Evolutionary conservation across 2,113 vertebrate species (phyloP).

Genomic region (Atherinomorus stipes): DNA sequence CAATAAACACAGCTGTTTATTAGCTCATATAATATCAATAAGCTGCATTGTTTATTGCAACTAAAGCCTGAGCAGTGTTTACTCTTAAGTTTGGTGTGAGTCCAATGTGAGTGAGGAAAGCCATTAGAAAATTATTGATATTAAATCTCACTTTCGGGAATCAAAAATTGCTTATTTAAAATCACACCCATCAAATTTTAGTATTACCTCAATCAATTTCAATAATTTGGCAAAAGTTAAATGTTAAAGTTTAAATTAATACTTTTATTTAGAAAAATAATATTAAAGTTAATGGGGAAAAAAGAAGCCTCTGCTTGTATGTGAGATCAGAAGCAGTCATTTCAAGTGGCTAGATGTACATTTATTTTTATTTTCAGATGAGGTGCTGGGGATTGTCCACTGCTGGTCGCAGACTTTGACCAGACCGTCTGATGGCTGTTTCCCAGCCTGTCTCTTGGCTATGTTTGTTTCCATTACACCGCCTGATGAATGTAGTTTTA

Average conservation of each 20-base stretch:
- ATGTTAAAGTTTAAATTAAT: no score
- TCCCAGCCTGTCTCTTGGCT: constrained; percentile 18
- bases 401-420: constrained; percentile 3
- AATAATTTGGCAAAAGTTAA: no score
- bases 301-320: background rate
- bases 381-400: background rate
- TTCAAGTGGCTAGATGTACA: constrained; percentile 4
- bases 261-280: background rate
- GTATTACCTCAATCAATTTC: no score
- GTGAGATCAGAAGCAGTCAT: background rate
- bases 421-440: background rate
- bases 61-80: no score
- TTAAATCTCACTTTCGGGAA: background rate
- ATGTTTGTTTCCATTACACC: constrained; percentile 2
- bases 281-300: background rate
- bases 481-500: constrained; percentile 73
- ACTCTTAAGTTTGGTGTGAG: no score
- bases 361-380: background rate
- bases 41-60: no score
- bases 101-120: no score
- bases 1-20: no score
- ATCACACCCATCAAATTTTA: no score
- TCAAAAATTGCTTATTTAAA: no score
- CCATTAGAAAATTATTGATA: background rate
- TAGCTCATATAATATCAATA: no score